Conservation (phyloP, 2,888 invertebrate genomes). For the Nephrotoma appendiculata region DNA sequence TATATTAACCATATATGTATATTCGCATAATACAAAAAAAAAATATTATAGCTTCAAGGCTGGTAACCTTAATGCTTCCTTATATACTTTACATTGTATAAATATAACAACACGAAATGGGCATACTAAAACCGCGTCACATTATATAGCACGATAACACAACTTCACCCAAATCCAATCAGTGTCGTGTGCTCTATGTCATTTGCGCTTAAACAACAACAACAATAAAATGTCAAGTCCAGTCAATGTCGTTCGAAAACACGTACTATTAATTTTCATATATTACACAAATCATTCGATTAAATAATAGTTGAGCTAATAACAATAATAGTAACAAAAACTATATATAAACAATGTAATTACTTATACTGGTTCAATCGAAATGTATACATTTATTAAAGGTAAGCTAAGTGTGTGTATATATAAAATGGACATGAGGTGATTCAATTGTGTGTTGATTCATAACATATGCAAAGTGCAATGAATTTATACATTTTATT, state of each 20-base stretch:
- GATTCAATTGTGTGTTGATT: background rate
- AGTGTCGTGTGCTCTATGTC: background rate
- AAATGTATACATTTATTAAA: background rate
- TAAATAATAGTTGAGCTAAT: background rate
- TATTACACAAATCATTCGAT: background rate
- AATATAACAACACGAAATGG: background rate
- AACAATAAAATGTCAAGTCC: background rate
- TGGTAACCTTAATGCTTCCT: background rate
- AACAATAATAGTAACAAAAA: background rate
- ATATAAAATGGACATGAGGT: background rate
- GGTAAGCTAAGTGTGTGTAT: background rate
- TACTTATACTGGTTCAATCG: background rate
- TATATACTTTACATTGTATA: background rate
- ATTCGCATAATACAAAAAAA: background rate
- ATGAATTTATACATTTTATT: background rate
- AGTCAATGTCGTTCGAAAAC: background rate
- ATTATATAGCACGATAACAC: background rate
- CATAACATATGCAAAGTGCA: background rate
- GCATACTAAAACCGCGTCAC: background rate
- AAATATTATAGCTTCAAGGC: background rate
- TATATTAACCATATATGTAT: background rate
- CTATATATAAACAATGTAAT: background rate
- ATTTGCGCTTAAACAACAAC: background rate
- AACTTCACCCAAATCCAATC: background rate
- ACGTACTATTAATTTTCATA: background rate